These are phyloP conservation scores for Scolanthus callimorphus DNA, from an alignment of 92 coral and sea anemone species.

Conservation along the genomic window DNA sequence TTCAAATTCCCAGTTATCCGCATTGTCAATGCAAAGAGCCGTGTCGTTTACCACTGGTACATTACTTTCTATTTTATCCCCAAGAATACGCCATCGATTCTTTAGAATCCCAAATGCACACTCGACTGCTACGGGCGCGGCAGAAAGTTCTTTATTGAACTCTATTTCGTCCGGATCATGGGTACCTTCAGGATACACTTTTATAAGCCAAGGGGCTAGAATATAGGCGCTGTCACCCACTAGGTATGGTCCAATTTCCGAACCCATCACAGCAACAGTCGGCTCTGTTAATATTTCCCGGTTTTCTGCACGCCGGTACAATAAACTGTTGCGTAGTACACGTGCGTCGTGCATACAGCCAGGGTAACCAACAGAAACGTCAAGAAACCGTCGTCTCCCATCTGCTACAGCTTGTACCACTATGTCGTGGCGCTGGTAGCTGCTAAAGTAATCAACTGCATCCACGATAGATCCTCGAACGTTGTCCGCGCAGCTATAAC, in stretches of 20 bases:
- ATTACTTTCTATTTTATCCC: not conserved
- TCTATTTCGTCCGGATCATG: not conserved
- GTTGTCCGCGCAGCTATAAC: too few relatives aligned
- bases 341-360: not conserved
- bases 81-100: not conserved
- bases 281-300: not conserved
- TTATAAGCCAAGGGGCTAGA: not conserved
- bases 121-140: not conserved
- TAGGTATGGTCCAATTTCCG: not conserved
- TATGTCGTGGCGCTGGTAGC: not conserved
- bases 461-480: too few relatives aligned
- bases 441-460: not conserved
- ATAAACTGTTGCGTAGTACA: not conserved
- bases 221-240: conserved; percentile 1
- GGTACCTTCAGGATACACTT: not conserved
- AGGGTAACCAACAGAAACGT: not conserved
- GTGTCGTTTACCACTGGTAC: too few relatives aligned
- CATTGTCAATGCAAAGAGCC: too few relatives aligned
- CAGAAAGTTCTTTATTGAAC: not conserved
- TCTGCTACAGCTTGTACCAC: not conserved
- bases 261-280: not conserved
- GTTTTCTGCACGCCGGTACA: not conserved
- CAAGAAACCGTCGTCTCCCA: not conserved
- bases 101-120: not conserved
- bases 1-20: not conserved